Evolutionary conservation across 2,113 vertebrate species (phyloP), one percentile per base, ranked within the genome.

Genomic region (Strix aluco): DNA sequence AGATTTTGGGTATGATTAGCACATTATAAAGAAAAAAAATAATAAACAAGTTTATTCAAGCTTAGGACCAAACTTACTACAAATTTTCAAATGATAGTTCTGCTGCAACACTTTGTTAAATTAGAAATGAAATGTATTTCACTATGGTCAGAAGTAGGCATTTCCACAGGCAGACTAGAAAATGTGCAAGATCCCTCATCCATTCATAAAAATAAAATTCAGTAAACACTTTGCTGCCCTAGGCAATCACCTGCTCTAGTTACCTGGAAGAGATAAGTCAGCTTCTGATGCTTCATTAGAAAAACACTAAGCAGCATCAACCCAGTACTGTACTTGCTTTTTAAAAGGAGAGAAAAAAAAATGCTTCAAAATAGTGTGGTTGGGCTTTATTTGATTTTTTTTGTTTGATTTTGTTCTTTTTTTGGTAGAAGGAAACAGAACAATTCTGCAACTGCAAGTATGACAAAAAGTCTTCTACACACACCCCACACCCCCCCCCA

Each of bases 401-500:
- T 49, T 26, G 7, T 11, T 72, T 36, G 15, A 3, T 42, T 49
- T 15, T 5, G 55, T 55, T 54, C 4, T 30, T 38, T 36, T 46
- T 63, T 42, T 49, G 57, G 16, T 9, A 69, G 36, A 52, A 69
- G 14, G 29, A 57, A 73, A 61, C 9, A 26, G 34, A 40, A 36
- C 8, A 32, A 34, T 55, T 74, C 61, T 79, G 29, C 13, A 84
- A 47, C 9, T 0, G 2, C 19, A 54, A 34, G 6, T 21, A 21
- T 32, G 25, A 52, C 19, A 57, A 32, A 32, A 75, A 61, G 25
- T 23, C 30, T 88, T 74, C 71, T 40, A 10, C 12, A 42, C 40
- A 42, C 40, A 46, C 20, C 6, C 3, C 44, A 46, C 9, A 32
- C 19, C 5, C 3, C 8, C 3, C 3, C 2, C 6, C 4, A 2